Conservation (phyloP, 2,888 invertebrate genomes). For the Andrena flavipes region DNA sequence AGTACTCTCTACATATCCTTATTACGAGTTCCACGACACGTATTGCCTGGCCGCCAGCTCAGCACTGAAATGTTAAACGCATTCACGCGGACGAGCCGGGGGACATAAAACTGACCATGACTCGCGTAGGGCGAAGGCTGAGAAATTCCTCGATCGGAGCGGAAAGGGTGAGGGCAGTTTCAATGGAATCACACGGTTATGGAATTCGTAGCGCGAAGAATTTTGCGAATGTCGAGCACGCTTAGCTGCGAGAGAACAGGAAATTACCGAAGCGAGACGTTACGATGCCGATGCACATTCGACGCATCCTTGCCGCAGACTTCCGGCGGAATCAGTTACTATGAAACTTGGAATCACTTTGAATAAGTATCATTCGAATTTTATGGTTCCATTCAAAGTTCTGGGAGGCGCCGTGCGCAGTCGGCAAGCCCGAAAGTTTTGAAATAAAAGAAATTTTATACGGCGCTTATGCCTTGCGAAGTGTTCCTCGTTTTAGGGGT, state of each 20-base stretch:
- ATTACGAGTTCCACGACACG: too few species aligned
- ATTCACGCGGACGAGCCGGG: neutral
- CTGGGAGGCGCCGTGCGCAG: neutral
- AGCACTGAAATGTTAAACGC: neutral
- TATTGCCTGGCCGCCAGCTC: too few species aligned
- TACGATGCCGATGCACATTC: slow-evolving; percentile 1
- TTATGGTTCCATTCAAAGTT: slow-evolving; percentile 10
- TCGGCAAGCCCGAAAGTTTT: slow-evolving; percentile 4
- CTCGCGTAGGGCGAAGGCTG: neutral
- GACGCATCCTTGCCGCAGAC: neutral
- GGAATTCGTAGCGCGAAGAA: slow-evolving; percentile 2
- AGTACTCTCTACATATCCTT: too few species aligned
- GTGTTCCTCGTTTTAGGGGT: neutral
- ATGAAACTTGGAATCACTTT: slow-evolving; percentile 24
- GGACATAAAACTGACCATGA: neutral
- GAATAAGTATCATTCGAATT: slow-evolving; percentile 14
- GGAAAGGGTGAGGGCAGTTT: neutral
- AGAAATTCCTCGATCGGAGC: neutral
- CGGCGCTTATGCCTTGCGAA: slow-evolving; percentile 1
- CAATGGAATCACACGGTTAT: slow-evolving; percentile 8
- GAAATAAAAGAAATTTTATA: slow-evolving; percentile 19
- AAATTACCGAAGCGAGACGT: slow-evolving; percentile 3
- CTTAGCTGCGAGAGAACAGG: neutral
- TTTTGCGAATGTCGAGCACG: slow-evolving; percentile 4
- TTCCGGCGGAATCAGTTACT: slow-evolving; percentile 5